Base-by-base conservation (phyloP, 1,140 invertebrate genomes). In the Saccostrea echinata region DNA sequence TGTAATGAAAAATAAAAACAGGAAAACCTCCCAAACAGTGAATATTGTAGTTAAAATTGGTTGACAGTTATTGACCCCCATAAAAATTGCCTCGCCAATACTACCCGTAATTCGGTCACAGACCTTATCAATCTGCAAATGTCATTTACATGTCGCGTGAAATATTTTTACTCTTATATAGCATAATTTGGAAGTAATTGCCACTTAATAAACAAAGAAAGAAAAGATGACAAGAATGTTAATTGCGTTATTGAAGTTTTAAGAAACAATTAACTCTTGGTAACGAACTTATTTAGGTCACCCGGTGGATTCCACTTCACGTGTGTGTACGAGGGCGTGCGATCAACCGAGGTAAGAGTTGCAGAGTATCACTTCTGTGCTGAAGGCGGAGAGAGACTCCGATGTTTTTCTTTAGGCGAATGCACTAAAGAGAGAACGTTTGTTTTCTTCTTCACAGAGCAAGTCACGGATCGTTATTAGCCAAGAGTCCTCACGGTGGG, bases 271-370 rank as follows among this genome's bases (percentile, higher is more conserved):
- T 76, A 76, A 76, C 24, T 27, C 68, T 27, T 76, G 30, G 68
- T 76, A 76, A 76, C 68, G 68, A 76, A 33, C 68, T 76, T 76
- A 76, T 76, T 24, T 76, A 76, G 68, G 68, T 76, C 68, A 76
- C 24, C 27, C 68, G 68, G 68, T 76, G 16, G 30, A 76, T 33
- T 76, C 27, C 27, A 76, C 68, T 76, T 76, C 68, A 76, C 68
- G 68, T 76, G 68, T 76, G 64, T 57, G n/a, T 76, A 76, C 68
- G 68, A 76, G 68, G 68, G 68, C 68, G 68, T 76, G 68, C 24
- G 68, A 30, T 11, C 68, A 30, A 27, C 9, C 68, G 68, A 30
- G 68, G 68, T 76, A 76, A 76, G 68, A 33, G 68, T 76, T 76
- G 68, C 68, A 76, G 68, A 76, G 68, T 76, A 76, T 76, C 68